Base-by-base conservation (phyloP, 53 echinoderm and acorn worm species). In the Stichopus horrens region DNA sequence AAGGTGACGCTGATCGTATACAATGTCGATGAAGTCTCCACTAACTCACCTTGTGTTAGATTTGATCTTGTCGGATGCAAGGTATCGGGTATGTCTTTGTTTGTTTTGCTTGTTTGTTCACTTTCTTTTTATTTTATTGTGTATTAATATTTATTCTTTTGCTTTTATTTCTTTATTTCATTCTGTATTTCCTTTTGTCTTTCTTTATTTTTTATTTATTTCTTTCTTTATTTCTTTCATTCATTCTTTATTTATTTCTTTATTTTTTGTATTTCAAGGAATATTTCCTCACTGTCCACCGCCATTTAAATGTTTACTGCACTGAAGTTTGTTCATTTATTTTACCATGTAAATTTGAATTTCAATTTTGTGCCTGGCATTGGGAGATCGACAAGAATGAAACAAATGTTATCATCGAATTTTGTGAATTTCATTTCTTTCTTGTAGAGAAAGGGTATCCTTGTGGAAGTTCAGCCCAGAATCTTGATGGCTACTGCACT, bases 21-120 rank as follows among this genome's bases (percentile, higher is more conserved):
- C 74, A 75, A 87, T 13, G 55, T 74, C 23, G 16, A 76, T 37
- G 52, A 55, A 16, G 74, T 74, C n/a, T 74, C 87, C 7, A 0
- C 6, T 1, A 18, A 14, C 21, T 52, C 14, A 10, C 87, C 87
- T 21, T 87, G 87, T n/a, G 74, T 75, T 19, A 74, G 87, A 75
- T 57, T 87, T 11, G 75, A 87, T 19, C 55, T 87, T 14, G 11
- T 87, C n/a, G 87, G 87, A 21, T 87, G 87, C 52, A 87, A 75
- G 56, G 75, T 75, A 18, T 55, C 56, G 16, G 87, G 87, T 87
- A 55, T 3, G 21, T 71, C n/a, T 9, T 11, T 59, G 59, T 59
- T 11, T 8, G 11, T 59, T 59, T 59, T 59, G 59, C 37, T 37
- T 37, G 37, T 37, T 37, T 37, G 37, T 37, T 37, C 2, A 37